Percentiles rank a stretch among this genome's conserved stretches.
phyloP scores from a whole-genome alignment of 1,140 invertebrate species.

The Cydia fagiglandana region DNA sequence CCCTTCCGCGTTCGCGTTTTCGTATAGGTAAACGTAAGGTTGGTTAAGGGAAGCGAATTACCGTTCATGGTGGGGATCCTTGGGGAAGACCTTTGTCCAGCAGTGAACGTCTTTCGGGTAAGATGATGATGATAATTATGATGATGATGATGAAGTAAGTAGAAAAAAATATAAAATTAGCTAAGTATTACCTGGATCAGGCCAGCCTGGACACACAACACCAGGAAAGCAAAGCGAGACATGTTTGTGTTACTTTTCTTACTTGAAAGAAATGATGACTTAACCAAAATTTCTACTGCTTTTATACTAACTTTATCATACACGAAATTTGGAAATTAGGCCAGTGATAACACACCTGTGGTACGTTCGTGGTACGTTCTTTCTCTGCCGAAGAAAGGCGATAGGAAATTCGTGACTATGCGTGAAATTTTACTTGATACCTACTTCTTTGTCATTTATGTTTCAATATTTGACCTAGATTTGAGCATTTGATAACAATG shows the following conservation, averaged over 20 bases:
- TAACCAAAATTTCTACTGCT: not conserved
- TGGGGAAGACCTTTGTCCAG: no score
- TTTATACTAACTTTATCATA: not conserved
- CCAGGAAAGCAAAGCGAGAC: slow-evolving; percentile 34
- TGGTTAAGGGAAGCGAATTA: no score
- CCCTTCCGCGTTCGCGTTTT: no score
- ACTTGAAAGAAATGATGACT: not conserved
- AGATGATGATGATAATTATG: no score
- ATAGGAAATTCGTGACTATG: not conserved
- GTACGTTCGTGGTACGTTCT: no score
- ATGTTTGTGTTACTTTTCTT: slow-evolving; percentile 29
- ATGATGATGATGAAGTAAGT: no score
- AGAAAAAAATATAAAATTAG: not conserved
- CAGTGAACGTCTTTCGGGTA: no score
- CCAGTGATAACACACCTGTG: not conserved
- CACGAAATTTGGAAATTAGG: not conserved
- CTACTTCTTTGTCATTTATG: not conserved
- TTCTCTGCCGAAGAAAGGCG: not conserved
- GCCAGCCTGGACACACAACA: slow-evolving; percentile 33
- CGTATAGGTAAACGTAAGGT: no score
- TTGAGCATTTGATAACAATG: not conserved
- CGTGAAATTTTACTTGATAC: no score
- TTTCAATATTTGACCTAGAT: not conserved
- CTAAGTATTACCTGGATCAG: slow-evolving; percentile 34
- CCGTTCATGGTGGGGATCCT: no score